Conservation (phyloP, 1,140 invertebrate genomes). For the Rhizoglyphus robini region DNA sequence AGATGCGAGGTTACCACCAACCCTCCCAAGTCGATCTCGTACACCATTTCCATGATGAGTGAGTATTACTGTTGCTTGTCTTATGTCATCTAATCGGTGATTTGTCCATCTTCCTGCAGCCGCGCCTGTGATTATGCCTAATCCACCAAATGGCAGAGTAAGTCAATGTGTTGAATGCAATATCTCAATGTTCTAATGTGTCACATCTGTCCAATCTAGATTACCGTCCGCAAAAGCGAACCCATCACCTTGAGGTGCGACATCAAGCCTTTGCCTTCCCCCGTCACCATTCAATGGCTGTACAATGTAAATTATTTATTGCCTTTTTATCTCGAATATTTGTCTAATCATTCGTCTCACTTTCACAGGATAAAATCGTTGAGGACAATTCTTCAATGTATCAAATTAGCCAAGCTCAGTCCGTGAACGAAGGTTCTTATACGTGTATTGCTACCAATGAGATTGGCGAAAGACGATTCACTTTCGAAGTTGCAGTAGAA, state of each 20-base stretch:
- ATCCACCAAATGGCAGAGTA: neutral
- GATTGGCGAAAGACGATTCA: conserved; percentile 1
- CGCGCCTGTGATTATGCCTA: neutral
- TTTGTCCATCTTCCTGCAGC: neutral
- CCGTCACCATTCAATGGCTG: neutral
- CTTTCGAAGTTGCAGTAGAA: neutral
- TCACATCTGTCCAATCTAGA: neutral
- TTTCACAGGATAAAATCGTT: neutral
- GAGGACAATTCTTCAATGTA: neutral
- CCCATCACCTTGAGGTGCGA: neutral
- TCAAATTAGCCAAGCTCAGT: neutral
- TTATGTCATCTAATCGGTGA: neutral
- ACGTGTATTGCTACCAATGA: conserved; percentile 4
- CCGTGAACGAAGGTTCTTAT: neutral
- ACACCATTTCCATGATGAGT: conserved; percentile 4
- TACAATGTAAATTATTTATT: neutral
- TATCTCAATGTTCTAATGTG: neutral
- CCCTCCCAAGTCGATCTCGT: neutral
- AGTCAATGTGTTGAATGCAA: neutral
- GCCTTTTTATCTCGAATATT: neutral
- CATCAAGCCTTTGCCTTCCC: neutral
- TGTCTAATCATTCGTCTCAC: neutral
- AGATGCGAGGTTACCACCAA: conserved; percentile 12
- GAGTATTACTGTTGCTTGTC: neutral
- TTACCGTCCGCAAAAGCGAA: neutral